Percentiles rank a stretch among this genome's conserved stretches.
These are phyloP conservation scores for Helarctos malayanus DNA, from an alignment of 2,797 vertebrate species.

Conservation along the genomic window DNA sequence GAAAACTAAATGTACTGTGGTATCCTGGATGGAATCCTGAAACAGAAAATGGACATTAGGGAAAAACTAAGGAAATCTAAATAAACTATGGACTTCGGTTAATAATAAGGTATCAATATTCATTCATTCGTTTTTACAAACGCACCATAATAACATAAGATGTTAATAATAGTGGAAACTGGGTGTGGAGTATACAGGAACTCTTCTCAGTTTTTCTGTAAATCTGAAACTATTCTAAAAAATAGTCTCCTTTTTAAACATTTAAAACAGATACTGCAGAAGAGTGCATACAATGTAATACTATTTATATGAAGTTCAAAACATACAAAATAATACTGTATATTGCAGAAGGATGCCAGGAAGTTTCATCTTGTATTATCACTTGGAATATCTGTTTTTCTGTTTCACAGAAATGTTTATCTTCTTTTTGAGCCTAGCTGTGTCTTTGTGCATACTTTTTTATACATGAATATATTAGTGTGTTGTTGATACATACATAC, in stretches of 20 bases:
- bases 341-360: conserved; percentile 32
- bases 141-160: conserved; percentile 3
- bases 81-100: conserved; percentile 45
- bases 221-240: conserved; percentile 44
- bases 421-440: conserved; percentile 45
- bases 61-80: conserved; percentile 54
- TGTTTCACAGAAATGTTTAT: conserved; percentile 54
- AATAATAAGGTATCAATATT: conserved; percentile 38
- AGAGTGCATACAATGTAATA: conserved; percentile 9
- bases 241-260: background rate
- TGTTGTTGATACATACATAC: background rate
- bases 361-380: conserved; percentile 22
- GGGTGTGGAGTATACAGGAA: background rate
- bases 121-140: conserved; percentile 29
- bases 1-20: conserved; percentile 25
- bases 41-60: background rate
- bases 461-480: background rate
- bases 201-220: conserved; percentile 51
- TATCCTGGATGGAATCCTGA: conserved; percentile 6
- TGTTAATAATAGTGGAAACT: conserved; percentile 23
- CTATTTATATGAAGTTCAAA: conserved; percentile 57
- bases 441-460: background rate
- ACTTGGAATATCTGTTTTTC: conserved; percentile 51
- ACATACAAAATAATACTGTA: background rate
- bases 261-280: background rate